These are phyloP conservation scores for Plecturocebus donacophilus DNA, from an alignment of 2,113 vertebrate genomes.

Conservation along the genomic window DNA sequence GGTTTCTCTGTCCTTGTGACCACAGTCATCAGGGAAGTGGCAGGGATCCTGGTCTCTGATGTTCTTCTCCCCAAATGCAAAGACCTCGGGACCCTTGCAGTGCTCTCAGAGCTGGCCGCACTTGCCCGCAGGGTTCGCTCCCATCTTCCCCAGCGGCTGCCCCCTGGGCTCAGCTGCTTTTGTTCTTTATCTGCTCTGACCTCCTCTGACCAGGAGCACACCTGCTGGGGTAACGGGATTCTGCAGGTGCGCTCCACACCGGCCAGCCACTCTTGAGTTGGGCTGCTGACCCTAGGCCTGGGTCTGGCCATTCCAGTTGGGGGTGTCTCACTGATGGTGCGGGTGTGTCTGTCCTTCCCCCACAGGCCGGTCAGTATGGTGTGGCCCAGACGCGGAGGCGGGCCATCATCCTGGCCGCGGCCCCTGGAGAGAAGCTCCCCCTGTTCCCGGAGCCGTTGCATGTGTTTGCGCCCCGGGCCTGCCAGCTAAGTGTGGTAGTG, in stretches of 20 bases:
- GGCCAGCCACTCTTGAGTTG: too few relatives aligned
- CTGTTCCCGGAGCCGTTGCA: slow-evolving; percentile 95
- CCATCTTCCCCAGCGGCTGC: fast-evolving
- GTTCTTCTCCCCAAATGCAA: not conserved
- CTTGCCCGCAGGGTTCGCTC: fast-evolving
- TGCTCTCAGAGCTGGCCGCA: not conserved
- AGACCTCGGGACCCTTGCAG: fast-evolving
- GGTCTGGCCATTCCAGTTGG: fast-evolving
- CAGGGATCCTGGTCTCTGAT: not conserved
- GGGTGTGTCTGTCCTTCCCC: not conserved
- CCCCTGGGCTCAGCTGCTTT: fast-evolving
- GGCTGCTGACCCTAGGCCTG: not conserved
- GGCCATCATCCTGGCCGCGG: slow-evolving; percentile 94
- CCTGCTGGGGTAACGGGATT: not conserved
- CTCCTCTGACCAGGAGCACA: not conserved
- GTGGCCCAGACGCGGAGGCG: slow-evolving; percentile 95
- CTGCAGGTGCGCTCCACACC: not conserved
- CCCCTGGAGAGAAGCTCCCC: slow-evolving; percentile 94
- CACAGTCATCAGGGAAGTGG: not conserved
- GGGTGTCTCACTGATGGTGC: fast-evolving
- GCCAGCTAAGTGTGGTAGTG: slow-evolving; percentile 94
- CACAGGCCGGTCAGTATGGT: slow-evolving; percentile 95
- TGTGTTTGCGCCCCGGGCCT: slow-evolving; percentile 95
- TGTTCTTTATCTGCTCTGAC: not conserved
- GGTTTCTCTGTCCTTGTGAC: not conserved